Percentiles rank a stretch among this genome's conserved stretches.
Evolutionary conservation across 2,888 invertebrate genomes (phyloP).

Genomic region (Pinctada fucata): DNA sequence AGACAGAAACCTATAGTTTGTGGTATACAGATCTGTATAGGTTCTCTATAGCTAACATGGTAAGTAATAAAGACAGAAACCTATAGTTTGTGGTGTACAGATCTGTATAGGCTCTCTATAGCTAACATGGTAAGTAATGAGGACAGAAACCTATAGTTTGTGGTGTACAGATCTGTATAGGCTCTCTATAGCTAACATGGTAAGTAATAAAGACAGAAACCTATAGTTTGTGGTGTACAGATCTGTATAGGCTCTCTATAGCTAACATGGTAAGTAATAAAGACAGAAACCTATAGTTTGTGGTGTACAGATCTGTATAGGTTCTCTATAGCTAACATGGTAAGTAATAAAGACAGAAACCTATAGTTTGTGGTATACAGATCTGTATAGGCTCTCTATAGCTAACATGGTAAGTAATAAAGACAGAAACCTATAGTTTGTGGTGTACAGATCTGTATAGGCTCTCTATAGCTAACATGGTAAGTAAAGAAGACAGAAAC

Average conservation of each 20-base stretch:
- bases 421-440: constrained; percentile 89
- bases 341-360: constrained; percentile 81
- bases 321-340: background rate
- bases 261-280: no score
- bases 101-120: constrained; percentile 83
- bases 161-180: constrained; percentile 96
- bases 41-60: background rate
- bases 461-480: background rate
- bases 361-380: constrained; percentile 96
- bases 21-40: constrained; percentile 96
- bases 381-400: constrained; percentile 83
- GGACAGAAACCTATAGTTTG: constrained; percentile 89
- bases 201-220: constrained; percentile 81
- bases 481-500: constrained; percentile 81
- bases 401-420: no score
- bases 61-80: constrained; percentile 81
- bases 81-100: constrained; percentile 96
- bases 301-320: constrained; percentile 96
- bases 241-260: constrained; percentile 83
- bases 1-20: constrained; percentile 89
- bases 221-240: constrained; percentile 96
- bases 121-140: no score
- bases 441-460: constrained; percentile 96
- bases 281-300: constrained; percentile 89
- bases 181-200: background rate